A percentile compares a stretch with the other conserved stretches of the same genome.
phyloP scores from a whole-genome alignment of 2,888 invertebrate genomes.

The Heteropelma amictum region DNA sequence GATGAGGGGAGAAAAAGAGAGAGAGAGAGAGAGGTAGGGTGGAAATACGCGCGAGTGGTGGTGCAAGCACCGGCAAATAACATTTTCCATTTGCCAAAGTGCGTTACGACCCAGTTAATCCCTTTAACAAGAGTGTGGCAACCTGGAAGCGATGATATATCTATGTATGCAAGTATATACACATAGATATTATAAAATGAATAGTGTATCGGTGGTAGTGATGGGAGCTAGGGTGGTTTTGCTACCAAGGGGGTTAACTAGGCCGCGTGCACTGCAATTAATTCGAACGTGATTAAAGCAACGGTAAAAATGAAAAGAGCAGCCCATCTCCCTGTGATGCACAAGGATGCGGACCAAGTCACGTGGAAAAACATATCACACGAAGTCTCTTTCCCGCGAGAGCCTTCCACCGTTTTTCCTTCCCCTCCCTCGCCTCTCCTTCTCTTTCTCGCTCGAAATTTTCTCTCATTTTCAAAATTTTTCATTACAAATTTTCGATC shows the following conservation, averaged over 20 bases:
- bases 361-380: no score
- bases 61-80: constrained; percentile 51
- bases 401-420: no score
- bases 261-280: constrained; percentile 55
- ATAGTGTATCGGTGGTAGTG: constrained; percentile 1
- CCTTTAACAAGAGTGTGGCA: constrained; percentile 46
- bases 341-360: background rate
- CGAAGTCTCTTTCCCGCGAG: no score
- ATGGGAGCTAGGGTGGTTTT: constrained; percentile 20
- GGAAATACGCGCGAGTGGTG: background rate
- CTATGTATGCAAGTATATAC: background rate
- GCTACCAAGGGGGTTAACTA: constrained; percentile 41
- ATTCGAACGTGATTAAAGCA: constrained; percentile 57
- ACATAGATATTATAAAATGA: background rate
- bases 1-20: background rate
- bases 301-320: constrained; percentile 49
- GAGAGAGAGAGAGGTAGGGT: background rate
- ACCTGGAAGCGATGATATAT: background rate
- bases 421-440: no score
- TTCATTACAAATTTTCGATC: no score
- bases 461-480: background rate
- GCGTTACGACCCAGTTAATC: constrained; percentile 57
- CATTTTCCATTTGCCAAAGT: constrained; percentile 56
- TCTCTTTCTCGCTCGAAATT: background rate
- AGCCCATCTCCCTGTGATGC: background rate